Evolutionary conservation across 1,140 invertebrate genomes (phyloP).

Genomic region (Sitophilus oryzae): DNA sequence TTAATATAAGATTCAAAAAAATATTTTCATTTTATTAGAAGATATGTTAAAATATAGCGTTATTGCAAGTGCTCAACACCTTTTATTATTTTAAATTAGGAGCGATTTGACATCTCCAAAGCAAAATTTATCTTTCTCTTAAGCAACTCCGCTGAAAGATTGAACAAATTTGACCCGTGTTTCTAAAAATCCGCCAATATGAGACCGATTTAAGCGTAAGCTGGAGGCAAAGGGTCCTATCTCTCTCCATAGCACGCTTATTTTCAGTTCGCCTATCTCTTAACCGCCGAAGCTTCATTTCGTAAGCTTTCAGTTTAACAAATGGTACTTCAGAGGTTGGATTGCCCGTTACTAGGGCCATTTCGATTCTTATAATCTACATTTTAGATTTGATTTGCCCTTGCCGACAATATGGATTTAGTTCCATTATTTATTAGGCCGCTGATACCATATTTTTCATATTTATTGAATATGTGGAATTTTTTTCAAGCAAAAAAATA

Average conservation of each 20-base stretch:
- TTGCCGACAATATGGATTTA: neutral
- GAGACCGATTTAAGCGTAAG: neutral
- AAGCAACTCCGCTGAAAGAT: neutral
- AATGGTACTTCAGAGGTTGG: neutral
- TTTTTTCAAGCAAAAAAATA: slow-evolving; percentile 45
- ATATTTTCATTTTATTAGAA: too few relatives aligned
- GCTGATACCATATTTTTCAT: neutral
- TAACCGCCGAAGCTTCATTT: neutral
- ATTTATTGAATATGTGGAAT: neutral
- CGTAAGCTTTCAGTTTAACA: neutral
- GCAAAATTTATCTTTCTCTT: too few relatives aligned
- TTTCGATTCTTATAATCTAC: neutral
- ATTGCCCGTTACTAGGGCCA: neutral
- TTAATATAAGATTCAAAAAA: too few relatives aligned
- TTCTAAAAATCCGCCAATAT: neutral
- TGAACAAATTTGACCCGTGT: neutral
- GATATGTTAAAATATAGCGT: too few relatives aligned
- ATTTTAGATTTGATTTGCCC: neutral
- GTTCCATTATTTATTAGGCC: slow-evolving; percentile 4
- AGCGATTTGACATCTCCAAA: too few relatives aligned
- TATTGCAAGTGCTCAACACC: too few relatives aligned
- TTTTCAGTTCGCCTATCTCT: neutral
- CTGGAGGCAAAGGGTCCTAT: neutral
- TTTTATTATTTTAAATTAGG: too few relatives aligned
- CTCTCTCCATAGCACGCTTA: neutral